A percentile compares a stretch with the other conserved stretches of the same genome.
Conservation (phyloP, 2,888 invertebrate species). For the Andrena hattorfiana region DNA sequence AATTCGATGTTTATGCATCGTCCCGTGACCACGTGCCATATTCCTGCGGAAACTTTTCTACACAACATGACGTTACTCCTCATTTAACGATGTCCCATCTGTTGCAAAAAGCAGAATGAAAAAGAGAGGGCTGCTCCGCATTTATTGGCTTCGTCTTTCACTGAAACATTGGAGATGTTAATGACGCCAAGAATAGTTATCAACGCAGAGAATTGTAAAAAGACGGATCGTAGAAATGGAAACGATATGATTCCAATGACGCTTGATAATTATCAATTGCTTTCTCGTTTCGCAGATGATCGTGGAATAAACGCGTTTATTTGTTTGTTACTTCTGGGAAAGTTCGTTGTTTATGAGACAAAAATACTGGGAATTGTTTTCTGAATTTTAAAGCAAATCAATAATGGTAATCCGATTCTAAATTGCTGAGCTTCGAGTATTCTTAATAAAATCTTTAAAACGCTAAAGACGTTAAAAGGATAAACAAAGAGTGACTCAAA, state of each 20-base stretch:
- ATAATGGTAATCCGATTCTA: too few relatives aligned
- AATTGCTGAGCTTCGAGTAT: too few relatives aligned
- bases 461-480: too few relatives aligned
- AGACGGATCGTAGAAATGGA: too few relatives aligned
- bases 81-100: not conserved
- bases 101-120: not conserved
- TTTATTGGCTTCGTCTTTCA: not conserved
- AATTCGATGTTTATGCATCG: too few relatives aligned
- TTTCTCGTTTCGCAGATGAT: not conserved
- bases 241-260: too few relatives aligned
- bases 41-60: not conserved
- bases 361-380: not conserved
- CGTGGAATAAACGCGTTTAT: slow-evolving; percentile 2
- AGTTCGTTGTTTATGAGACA: not conserved
- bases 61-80: not conserved
- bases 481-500: too few relatives aligned
- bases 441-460: too few relatives aligned
- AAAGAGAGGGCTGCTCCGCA: slow-evolving; percentile 9
- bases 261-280: not conserved
- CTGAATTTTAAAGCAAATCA: not conserved
- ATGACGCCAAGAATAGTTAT: not conserved
- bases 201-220: too few relatives aligned
- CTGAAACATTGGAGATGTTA: slow-evolving; percentile 18
- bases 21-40: too few relatives aligned
- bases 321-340: not conserved